Percentiles rank a stretch among this genome's conserved stretches.
Conservation (phyloP, 2,797 vertebrate species). For the Acomys russatus region DNA sequence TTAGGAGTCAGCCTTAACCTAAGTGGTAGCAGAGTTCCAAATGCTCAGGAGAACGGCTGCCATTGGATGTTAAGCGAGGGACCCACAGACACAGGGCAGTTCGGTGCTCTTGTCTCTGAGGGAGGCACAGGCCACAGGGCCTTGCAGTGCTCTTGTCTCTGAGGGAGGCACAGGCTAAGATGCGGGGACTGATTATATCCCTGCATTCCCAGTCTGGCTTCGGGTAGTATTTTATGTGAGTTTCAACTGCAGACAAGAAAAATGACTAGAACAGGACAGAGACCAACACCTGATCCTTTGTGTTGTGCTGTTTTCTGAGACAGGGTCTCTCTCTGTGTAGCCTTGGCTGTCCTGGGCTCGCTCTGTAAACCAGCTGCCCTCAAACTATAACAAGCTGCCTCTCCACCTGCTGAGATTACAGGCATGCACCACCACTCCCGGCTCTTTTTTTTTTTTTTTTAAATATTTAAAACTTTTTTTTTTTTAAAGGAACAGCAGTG, state of each 20-base stretch:
- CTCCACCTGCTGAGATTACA: no score
- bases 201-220: neutral
- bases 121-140: no score
- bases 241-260: slow-evolving; percentile 30
- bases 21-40: slow-evolving; percentile 28
- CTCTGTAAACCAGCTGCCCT: no score
- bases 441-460: no score
- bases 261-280: neutral
- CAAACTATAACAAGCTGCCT: no score
- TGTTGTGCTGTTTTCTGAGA: neutral
- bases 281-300: neutral
- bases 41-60: slow-evolving; percentile 6
- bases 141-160: no score
- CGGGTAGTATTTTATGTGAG: neutral
- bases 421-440: no score
- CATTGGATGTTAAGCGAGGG: neutral
- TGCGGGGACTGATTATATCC: no score
- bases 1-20: neutral
- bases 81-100: neutral
- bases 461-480: no score
- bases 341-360: no score
- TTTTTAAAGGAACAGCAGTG: neutral
- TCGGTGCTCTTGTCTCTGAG: neutral
- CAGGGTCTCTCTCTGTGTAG: no score
- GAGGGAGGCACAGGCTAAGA: no score